Conservation (phyloP, 2,797 vertebrate genomes). For the Labeo calbasu region DNA sequence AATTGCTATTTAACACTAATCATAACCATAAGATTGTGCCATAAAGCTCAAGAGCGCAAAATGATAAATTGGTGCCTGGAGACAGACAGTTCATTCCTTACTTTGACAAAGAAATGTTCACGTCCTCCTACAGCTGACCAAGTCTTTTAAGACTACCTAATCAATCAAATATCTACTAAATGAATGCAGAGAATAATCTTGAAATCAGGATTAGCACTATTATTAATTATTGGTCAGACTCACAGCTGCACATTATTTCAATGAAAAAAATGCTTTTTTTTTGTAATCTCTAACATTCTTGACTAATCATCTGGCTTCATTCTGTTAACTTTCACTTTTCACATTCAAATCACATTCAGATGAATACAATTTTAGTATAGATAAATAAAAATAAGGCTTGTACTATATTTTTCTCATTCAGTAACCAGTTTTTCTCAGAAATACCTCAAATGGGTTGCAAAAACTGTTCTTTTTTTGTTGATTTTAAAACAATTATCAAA, state of each 20-base stretch:
- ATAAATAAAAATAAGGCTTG: not conserved
- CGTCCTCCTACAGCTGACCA: not conserved
- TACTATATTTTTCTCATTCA: not conserved
- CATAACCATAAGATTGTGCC: slow-evolving; percentile 58
- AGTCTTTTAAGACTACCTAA: not conserved
- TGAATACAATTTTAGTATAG: not conserved
- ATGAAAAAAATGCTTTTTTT: not conserved
- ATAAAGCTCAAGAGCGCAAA: slow-evolving; percentile 74
- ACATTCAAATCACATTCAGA: not conserved
- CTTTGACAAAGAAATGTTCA: not conserved
- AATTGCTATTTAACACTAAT: slow-evolving; percentile 79
- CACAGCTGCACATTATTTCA: not conserved
- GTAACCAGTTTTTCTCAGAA: not conserved
- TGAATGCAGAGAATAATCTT: not conserved
- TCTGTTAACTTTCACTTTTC: not conserved
- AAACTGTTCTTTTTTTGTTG: not conserved
- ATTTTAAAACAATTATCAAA: not conserved
- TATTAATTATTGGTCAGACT: not conserved
- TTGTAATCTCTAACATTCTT: not conserved
- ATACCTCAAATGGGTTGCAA: not conserved
- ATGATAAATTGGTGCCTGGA: slow-evolving; percentile 76
- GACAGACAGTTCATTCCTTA: slow-evolving; percentile 62
- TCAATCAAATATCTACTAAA: slow-evolving; percentile 5
- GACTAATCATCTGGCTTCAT: not conserved
- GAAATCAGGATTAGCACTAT: slow-evolving; percentile 2